Conservation (phyloP, 2,797 vertebrate species). For the Oreochromis grahami region DNA sequence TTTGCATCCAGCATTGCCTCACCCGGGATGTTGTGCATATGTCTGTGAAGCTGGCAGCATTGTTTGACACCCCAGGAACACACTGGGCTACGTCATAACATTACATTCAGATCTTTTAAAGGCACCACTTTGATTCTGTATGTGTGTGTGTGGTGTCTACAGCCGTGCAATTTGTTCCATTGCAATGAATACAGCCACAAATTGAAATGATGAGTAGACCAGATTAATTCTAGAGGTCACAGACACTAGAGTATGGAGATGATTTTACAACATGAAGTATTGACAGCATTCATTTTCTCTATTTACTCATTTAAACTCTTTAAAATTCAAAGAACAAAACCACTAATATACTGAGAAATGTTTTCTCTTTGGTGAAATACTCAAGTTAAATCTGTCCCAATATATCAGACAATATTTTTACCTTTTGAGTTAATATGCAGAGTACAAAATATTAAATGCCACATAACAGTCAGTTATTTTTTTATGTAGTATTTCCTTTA, state of each 20-base stretch:
- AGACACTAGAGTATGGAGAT: background rate
- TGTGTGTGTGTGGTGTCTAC: background rate
- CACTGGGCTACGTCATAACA: background rate
- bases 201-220: background rate
- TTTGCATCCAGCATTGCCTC: background rate
- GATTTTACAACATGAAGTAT: background rate
- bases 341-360: accelerated
- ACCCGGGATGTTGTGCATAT: accelerated
- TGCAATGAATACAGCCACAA: background rate
- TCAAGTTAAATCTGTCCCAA: background rate
- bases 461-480: background rate
- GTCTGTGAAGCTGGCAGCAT: background rate
- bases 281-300: background rate
- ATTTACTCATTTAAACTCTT: background rate
- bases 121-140: background rate
- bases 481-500: background rate
- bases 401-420: background rate
- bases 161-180: background rate
- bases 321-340: background rate
- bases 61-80: background rate
- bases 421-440: background rate
- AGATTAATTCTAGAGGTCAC: background rate
- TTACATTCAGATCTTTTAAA: background rate
- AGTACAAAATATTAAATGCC: background rate
- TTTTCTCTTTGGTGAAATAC: background rate